Evolutionary conservation across 2,113 vertebrate species (phyloP).

Genomic region (Sminthopsis crassicaudata): DNA sequence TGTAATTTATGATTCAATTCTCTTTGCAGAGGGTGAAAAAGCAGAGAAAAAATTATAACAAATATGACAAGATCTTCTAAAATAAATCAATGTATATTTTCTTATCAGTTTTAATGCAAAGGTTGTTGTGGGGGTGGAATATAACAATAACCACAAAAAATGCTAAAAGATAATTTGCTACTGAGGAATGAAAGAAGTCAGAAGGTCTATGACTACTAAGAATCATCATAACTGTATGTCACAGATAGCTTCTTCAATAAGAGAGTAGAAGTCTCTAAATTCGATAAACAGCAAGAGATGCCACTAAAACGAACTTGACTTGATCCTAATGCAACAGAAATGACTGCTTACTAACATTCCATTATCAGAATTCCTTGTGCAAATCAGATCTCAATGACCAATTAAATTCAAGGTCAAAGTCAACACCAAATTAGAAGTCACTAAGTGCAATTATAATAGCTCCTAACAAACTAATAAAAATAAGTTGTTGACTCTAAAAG

Average conservation of each 20-base stretch:
- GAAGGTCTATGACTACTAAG: neutral
- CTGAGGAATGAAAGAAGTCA: neutral
- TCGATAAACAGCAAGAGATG: neutral
- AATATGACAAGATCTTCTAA: neutral
- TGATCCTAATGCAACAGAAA: neutral
- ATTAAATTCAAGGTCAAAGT: neutral
- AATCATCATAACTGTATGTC: neutral
- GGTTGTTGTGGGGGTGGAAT: fast-evolving
- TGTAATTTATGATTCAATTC: neutral
- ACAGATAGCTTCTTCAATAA: neutral
- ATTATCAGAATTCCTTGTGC: neutral
- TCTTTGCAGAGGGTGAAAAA: neutral
- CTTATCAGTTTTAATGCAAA: neutral
- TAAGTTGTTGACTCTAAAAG: neutral
- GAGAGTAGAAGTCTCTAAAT: neutral
- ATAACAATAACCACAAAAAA: neutral
- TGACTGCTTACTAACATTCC: neutral
- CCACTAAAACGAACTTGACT: neutral
- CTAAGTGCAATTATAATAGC: neutral
- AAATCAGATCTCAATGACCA: neutral
- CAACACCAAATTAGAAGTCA: neutral
- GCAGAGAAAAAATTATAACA: neutral
- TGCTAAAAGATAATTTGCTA: neutral
- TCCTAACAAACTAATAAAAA: neutral
- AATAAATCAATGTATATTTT: neutral